Conservation (phyloP, 2,888 invertebrate genomes). For the Acronicta psi region DNA sequence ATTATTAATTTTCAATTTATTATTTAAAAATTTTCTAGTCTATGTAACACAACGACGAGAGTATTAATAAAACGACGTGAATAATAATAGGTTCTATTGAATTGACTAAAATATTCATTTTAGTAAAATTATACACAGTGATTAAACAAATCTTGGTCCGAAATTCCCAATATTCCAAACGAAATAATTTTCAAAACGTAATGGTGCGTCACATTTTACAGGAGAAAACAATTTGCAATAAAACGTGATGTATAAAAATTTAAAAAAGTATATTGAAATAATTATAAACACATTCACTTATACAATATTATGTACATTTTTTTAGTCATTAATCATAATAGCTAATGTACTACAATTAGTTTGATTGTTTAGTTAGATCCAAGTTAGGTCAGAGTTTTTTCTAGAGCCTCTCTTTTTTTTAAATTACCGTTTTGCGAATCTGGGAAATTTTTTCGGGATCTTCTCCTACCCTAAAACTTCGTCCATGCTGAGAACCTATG, state of each 20-base stretch:
- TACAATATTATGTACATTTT: no score
- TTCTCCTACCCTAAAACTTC: no score
- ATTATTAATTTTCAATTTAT: not conserved
- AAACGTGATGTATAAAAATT: constrained; percentile 45
- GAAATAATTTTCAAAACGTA: no score
- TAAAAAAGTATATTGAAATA: constrained; percentile 41
- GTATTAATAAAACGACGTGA: not conserved
- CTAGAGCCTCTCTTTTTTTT: no score
- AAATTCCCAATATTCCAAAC: no score
- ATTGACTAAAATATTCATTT: not conserved
- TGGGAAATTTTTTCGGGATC: no score
- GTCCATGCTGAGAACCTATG: no score
- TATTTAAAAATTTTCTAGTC: constrained; percentile 25
- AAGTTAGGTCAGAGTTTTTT: no score
- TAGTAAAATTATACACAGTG: no score
- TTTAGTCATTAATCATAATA: not conserved
- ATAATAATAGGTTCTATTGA: not conserved
- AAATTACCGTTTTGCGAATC: no score
- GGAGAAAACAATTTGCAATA: constrained; percentile 26
- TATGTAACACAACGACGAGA: constrained; percentile 2
- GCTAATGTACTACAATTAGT: constrained; percentile 34
- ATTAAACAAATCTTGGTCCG: no score
- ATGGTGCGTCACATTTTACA: constrained; percentile 29
- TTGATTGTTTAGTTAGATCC: constrained; percentile 33
- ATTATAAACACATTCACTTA: constrained; percentile 33